Percentiles rank a stretch among this genome's conserved stretches.
Conservation (phyloP, 2,797 vertebrate species). For the Mallotus villosus region DNA sequence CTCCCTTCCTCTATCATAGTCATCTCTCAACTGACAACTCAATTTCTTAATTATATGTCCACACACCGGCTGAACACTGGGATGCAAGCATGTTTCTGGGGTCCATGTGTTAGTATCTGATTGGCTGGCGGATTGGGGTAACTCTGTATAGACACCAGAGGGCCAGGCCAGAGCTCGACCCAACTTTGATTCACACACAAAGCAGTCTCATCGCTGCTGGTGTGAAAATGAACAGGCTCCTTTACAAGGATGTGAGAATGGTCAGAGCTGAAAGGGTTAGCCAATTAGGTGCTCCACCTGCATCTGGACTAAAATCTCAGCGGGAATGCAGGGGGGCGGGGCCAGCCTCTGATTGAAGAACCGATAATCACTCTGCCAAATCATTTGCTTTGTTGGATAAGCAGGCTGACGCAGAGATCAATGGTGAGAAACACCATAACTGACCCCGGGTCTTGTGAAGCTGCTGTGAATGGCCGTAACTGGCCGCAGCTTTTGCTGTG, state of each 20-base stretch:
- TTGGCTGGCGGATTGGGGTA: conserved; percentile 62
- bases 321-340: conserved; percentile 30
- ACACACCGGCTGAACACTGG: conserved; percentile 53
- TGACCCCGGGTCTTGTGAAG: neutral
- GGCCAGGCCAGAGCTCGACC: conserved; percentile 58
- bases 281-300: conserved; percentile 65
- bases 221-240: conserved; percentile 62
- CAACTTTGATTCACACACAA: conserved; percentile 68
- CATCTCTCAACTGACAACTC: conserved; percentile 46
- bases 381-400: conserved; percentile 37
- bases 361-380: conserved; percentile 50
- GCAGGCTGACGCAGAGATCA: conserved; percentile 30
- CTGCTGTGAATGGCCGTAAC: neutral
- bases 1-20: conserved; percentile 53
- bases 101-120: conserved; percentile 76
- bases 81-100: conserved; percentile 35
- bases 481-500: neutral
- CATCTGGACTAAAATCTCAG: conserved; percentile 45
- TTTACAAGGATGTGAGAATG: conserved; percentile 48
- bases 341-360: conserved; percentile 44
- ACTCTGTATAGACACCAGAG: conserved; percentile 53
- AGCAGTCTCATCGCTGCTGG: conserved; percentile 52
- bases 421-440: neutral
- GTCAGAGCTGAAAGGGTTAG: conserved; percentile 61
- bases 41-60: neutral